Conservation (phyloP, 2,113 vertebrate genomes). For the Callionymus lyra region DNA sequence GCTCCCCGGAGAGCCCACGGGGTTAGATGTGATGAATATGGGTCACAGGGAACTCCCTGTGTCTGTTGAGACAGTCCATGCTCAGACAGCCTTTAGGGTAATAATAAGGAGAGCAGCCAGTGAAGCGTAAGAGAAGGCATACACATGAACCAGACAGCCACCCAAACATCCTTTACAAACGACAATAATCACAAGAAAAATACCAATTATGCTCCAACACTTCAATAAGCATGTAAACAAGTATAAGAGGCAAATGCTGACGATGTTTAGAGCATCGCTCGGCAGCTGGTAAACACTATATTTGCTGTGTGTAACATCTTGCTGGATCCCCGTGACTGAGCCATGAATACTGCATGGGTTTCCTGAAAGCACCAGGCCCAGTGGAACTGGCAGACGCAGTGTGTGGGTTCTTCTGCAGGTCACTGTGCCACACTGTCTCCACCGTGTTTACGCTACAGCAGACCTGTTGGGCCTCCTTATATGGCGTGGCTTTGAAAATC, state of each 20-base stretch:
- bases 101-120: constrained; percentile 33
- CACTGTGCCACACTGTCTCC: constrained; percentile 53
- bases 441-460: constrained; percentile 39
- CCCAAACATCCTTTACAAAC: constrained; percentile 13
- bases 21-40: constrained; percentile 44
- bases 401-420: constrained; percentile 51
- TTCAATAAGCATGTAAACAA: constrained; percentile 19
- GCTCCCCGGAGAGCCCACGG: constrained; percentile 32
- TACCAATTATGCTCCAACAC: neutral
- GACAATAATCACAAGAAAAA: neutral
- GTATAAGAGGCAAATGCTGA: constrained; percentile 23
- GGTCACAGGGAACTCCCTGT: constrained; percentile 39
- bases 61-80: constrained; percentile 16
- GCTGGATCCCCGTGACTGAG: constrained; percentile 30
- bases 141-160: constrained; percentile 1
- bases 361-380: constrained; percentile 48
- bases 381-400: constrained; percentile 49
- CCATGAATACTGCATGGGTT: constrained; percentile 57
- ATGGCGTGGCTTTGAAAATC: too few relatives aligned
- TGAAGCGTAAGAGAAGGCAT: constrained; percentile 4
- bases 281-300: constrained; percentile 17
- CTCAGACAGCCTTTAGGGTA: constrained; percentile 52
- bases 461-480: neutral
- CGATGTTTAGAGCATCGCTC: constrained; percentile 17
- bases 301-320: constrained; percentile 16